Base-by-base conservation (phyloP, 1,140 invertebrate species). In the Hetaerina americana region DNA sequence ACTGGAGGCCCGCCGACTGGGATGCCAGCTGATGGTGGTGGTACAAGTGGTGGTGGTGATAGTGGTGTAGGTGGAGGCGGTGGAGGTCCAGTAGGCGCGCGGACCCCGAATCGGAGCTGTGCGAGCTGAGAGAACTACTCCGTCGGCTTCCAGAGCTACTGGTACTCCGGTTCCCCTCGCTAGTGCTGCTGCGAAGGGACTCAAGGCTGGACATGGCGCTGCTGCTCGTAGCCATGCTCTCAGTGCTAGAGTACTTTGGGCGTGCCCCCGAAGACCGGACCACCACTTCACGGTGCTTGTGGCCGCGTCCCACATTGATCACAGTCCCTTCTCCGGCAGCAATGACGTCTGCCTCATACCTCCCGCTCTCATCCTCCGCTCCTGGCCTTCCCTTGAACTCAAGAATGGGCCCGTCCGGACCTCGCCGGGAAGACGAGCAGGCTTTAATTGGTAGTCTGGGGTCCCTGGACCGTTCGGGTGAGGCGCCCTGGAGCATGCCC, bases 221-320 rank as follows among this genome's bases (percentile, higher is more conserved):
- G 79, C 90, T 92, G 73, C 89, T 91, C 0, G 90, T 92, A 10
- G 90, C 90, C 85, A 94, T 92, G 77, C 90, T 92, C 78, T 94
- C 92, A 0, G 90, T 91, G 76, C 91, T 93, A 0, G 90, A 92
- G 78, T 91, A 93, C 71, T 92, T 92, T 70, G 85, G 82, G 76
- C 84, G 82, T 26, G 74, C 72, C 80, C 80, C 73, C 66, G n/a
- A 15, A 28, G n/a, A 18, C 10, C 15, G 31, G 18, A 18, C 2
- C 40, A 57, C 40, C 15, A 57, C 15, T 18, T 12, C 22, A 1
- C 18, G 25, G 15, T 25, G 12, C 12, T 15, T 25, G 6, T 28
- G 27, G 2, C 18, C 1, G 12, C 25, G 12, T 57, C 40, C 40
- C 10, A 57, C 40, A 5, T 18, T n/a, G 15, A 57, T n/a, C 10